Evolutionary conservation across 2,888 invertebrate genomes (phyloP).

Genomic region (Odontothrips loti): DNA sequence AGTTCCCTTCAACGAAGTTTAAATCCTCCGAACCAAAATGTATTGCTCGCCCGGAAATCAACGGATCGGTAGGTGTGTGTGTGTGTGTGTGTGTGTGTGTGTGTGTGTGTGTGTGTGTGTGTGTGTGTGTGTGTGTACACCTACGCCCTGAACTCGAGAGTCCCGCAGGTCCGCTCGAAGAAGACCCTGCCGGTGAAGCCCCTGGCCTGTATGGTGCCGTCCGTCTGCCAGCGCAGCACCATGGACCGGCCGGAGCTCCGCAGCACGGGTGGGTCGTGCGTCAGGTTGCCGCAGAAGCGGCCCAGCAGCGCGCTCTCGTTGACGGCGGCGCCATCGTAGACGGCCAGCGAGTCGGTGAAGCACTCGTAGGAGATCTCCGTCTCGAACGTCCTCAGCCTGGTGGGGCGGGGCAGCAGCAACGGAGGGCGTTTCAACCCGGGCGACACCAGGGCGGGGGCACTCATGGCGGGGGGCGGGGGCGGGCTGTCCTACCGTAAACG

Average conservation of each 20-base stretch:
- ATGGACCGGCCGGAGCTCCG: not conserved
- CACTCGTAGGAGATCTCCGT: not conserved
- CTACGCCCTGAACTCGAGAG: no score
- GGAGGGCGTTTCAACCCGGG: no score
- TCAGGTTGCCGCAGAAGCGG: constrained; percentile 21
- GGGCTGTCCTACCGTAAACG: not conserved
- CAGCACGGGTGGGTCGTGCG: not conserved
- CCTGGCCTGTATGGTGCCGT: not conserved
- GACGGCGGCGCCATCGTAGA: not conserved
- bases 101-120: no score
- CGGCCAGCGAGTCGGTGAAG: constrained; percentile 6
- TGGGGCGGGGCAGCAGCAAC: not conserved
- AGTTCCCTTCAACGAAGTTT: no score
- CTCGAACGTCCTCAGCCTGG: not conserved
- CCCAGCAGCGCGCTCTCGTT: not conserved
- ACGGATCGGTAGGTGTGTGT: no score
- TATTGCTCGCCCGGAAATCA: no score
- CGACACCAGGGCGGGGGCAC: no score
- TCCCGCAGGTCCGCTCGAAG: not conserved
- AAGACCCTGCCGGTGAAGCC: not conserved
- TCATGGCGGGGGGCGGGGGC: not conserved
- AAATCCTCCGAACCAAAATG: no score
- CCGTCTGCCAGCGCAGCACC: not conserved
- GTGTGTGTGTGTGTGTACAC: no score
- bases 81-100: no score